These are phyloP conservation scores for Pelochelys cantorii DNA, from an alignment of 2,797 vertebrate genomes.

Conservation along the genomic window DNA sequence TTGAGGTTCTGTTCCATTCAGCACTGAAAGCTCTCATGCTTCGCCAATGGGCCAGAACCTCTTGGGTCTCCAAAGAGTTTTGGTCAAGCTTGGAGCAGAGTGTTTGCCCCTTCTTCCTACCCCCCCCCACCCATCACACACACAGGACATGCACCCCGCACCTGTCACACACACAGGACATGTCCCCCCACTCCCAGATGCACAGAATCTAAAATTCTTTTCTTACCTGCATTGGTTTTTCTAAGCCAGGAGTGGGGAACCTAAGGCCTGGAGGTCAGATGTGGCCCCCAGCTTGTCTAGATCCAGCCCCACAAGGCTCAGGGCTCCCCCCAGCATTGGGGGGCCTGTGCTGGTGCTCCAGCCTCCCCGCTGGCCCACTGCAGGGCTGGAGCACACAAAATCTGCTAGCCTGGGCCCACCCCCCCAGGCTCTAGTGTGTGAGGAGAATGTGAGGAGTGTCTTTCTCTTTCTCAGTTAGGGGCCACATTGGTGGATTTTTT, in stretches of 20 bases:
- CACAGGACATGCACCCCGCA: background rate
- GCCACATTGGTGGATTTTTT: no score
- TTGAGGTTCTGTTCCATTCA: background rate
- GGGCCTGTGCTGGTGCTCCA: no score
- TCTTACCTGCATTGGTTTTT: background rate
- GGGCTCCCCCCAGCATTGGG: no score
- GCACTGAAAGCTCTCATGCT: background rate
- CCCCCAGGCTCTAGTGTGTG: no score
- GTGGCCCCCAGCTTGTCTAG: no score
- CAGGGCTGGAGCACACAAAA: no score
- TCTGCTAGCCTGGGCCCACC: no score
- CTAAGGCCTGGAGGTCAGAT: no score
- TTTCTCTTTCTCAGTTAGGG: no score
- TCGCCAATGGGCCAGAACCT: slow-evolving; percentile 42
- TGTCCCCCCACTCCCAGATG: background rate
- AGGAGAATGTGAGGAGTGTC: no score
- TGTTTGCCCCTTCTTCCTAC: slow-evolving; percentile 20
- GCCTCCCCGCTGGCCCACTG: no score
- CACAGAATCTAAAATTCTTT: slow-evolving; percentile 15
- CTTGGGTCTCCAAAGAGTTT: background rate
- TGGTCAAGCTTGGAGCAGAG: background rate
- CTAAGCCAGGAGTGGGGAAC: background rate
- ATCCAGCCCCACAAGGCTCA: no score
- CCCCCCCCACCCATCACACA: background rate
- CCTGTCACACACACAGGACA: slow-evolving; percentile 24